Percentiles rank a stretch among this genome's conserved stretches.
Conservation (phyloP, 2,888 invertebrate genomes). For the Amorpha juglandis region DNA sequence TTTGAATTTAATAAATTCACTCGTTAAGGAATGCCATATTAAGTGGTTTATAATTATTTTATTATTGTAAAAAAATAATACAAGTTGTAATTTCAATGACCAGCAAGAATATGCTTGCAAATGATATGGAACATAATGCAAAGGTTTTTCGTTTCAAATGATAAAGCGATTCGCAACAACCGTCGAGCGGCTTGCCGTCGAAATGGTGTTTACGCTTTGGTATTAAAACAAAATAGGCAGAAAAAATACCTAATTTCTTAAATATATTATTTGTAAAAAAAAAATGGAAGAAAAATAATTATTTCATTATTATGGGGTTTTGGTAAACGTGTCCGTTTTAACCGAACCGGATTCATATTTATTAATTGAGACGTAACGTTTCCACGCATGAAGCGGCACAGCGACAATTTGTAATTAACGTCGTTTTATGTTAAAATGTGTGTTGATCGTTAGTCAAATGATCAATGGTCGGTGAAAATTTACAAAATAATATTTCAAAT, state of each 20-base stretch:
- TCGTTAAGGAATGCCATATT: too few species aligned
- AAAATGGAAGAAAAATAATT: too few species aligned
- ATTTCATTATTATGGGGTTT: too few species aligned
- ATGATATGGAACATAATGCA: background rate
- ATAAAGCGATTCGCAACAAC: background rate
- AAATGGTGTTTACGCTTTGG: constrained; percentile 8
- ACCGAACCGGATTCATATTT: too few species aligned
- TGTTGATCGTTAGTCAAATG: too few species aligned
- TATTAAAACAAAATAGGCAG: background rate
- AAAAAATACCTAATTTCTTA: background rate
- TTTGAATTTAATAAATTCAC: too few species aligned
- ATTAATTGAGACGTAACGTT: too few species aligned
- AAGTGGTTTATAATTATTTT: background rate
- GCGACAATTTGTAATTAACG: too few species aligned
- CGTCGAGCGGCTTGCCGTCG: constrained; percentile 7
- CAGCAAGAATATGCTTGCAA: background rate
- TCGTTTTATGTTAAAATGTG: too few species aligned
- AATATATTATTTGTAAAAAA: background rate
- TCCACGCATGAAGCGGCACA: too few species aligned
- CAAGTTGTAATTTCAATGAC: constrained; percentile 11
- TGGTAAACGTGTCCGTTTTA: too few species aligned
- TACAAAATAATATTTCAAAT: background rate
- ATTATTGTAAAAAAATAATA: background rate
- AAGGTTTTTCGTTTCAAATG: constrained; percentile 6
- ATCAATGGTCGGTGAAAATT: too few species aligned